Percentiles rank a stretch among this genome's conserved stretches.
phyloP scores from a whole-genome alignment of 2,888 invertebrate species.

The Candidula unifasciata region DNA sequence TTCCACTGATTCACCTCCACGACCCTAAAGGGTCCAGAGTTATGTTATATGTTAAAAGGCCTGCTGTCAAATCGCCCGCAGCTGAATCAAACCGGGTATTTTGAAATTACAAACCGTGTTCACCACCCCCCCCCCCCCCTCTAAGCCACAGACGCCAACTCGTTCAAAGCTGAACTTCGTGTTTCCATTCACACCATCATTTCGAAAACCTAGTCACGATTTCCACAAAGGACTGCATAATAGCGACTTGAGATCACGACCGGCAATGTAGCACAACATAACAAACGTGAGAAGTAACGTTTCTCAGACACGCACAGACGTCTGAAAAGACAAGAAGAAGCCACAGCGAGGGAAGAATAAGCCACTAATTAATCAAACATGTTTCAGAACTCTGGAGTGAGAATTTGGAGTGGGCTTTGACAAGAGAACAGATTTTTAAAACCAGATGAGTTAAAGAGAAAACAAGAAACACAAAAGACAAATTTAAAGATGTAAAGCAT shows the following conservation, averaged over 20 bases:
- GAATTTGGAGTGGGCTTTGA: neutral
- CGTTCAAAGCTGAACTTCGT: no score
- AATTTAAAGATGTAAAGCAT: no score
- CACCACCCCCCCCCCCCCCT: no score
- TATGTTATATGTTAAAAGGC: no score
- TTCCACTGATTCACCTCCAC: no score
- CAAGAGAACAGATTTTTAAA: neutral
- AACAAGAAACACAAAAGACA: neutral
- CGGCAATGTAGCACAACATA: neutral
- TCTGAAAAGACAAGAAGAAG: conserved; percentile 5
- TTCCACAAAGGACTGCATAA: neutral
- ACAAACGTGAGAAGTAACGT: neutral
- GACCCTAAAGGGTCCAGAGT: no score
- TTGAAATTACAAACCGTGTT: no score
- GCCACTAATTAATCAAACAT: conserved; percentile 18
- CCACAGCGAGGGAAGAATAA: neutral
- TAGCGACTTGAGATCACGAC: neutral
- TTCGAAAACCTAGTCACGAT: neutral
- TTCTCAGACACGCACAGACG: neutral
- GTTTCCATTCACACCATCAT: no score
- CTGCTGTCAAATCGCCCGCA: no score
- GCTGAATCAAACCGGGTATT: no score
- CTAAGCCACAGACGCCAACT: no score
- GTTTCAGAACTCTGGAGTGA: neutral
- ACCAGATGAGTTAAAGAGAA: neutral